Evolutionary conservation across 2,888 invertebrate genomes (phyloP).

Genomic region (Dermolepida albohirtum): DNA sequence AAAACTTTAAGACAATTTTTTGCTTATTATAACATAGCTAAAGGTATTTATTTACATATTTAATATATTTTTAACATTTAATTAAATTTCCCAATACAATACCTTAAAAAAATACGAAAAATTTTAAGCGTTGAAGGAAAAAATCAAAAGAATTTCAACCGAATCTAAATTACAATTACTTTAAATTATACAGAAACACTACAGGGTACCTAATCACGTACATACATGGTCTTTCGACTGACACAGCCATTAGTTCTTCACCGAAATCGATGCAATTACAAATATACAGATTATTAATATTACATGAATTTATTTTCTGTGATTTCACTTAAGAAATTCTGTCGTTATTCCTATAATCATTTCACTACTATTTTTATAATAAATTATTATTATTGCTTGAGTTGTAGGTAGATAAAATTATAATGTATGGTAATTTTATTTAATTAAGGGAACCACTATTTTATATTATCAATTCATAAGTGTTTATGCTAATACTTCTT

Average conservation of each 20-base stretch:
- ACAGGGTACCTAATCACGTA: neutral
- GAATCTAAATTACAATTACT: neutral
- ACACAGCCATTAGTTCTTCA: constrained; percentile 42
- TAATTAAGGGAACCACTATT: constrained; percentile 1
- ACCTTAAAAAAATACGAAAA: too few relatives aligned
- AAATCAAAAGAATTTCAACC: too few relatives aligned
- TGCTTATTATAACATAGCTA: too few relatives aligned
- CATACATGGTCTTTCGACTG: constrained; percentile 39
- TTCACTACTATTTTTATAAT: constrained; percentile 40
- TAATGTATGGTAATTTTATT: constrained; percentile 33
- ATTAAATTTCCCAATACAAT: too few relatives aligned
- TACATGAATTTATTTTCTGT: constrained; percentile 40
- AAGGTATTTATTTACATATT: too few relatives aligned
- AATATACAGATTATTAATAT: constrained; percentile 27
- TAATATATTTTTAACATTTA: too few relatives aligned
- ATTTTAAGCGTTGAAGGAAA: too few relatives aligned
- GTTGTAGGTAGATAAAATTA: constrained; percentile 42
- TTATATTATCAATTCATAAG: neutral
- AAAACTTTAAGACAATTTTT: too few relatives aligned
- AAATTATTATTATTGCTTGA: constrained; percentile 45
- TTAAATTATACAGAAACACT: neutral
- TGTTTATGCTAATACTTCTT: neutral
- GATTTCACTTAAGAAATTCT: constrained; percentile 41
- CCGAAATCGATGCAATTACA: constrained; percentile 29
- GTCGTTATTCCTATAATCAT: constrained; percentile 33